phyloP scores from a whole-genome alignment of 1,140 invertebrate species.

The Pararge aegeria region DNA sequence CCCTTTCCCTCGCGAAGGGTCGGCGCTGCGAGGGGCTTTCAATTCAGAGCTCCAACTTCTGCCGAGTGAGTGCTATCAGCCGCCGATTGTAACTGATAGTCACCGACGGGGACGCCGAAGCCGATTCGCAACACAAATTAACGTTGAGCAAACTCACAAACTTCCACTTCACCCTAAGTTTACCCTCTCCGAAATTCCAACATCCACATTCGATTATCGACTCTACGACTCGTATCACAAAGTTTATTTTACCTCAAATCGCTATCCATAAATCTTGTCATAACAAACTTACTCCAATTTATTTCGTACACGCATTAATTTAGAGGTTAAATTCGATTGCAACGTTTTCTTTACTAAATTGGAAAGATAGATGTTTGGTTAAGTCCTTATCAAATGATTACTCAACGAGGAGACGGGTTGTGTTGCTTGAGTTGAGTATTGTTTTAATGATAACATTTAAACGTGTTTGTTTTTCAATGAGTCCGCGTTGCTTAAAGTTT shows the following conservation, averaged over 20 bases:
- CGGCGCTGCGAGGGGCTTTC: constrained; percentile 19
- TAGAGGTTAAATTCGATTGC: neutral
- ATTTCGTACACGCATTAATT: neutral
- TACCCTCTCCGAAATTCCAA: constrained; percentile 13
- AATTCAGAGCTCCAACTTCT: constrained; percentile 16
- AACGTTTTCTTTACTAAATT: constrained; percentile 2
- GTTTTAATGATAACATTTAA: constrained; percentile 17
- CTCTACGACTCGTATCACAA: neutral
- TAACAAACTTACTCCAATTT: neutral
- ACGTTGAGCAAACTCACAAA: constrained; percentile 24
- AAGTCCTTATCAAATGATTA: constrained; percentile 24
- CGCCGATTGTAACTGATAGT: constrained; percentile 22
- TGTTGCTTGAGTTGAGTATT: constrained; percentile 11
- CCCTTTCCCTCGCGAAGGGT: constrained; percentile 1
- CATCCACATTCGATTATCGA: neutral
- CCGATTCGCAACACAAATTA: constrained; percentile 23
- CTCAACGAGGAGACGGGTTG: constrained; percentile 13
- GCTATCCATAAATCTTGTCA: neutral
- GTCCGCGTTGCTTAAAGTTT: neutral
- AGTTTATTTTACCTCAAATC: neutral
- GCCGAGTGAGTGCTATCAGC: too few relatives aligned
- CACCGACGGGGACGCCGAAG: constrained; percentile 17
- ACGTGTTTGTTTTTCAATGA: neutral
- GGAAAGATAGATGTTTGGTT: constrained; percentile 14
- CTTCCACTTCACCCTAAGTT: constrained; percentile 20